Evolutionary conservation across 2,113 vertebrate species (phyloP), one percentile per base, ranked within the genome.

Genomic region (Haliaeetus leucogaster): DNA sequence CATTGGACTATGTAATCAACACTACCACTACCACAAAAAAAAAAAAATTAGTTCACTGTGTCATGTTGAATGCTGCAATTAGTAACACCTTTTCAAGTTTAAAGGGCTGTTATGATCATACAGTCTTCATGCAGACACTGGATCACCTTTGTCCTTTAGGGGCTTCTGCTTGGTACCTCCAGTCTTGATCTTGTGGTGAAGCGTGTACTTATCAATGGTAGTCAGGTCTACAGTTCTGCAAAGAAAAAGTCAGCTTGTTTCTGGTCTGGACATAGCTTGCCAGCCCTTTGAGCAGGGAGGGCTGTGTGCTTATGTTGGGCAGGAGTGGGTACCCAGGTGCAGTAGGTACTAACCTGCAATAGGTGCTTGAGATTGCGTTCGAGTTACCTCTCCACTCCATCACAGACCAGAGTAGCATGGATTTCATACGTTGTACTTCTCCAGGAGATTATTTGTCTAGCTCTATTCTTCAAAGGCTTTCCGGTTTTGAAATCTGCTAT

Each of bases 131-230:
- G 47, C 29, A 58, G n/a, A 10, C 23, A 19, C 4, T 17, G 16
- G 13, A 21, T 84, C n/a, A 45, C 32, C 32, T 72, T 43, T 53
- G 34, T 73, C 36, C 38, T 81, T 74, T 22, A 36, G 42, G 29
- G 65, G 16, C 45, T 93, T 78, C 53, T 89, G 32, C 36, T 79
- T 68, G 58, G 30, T 34, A 61, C 26, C 48, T 77, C 7, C 19
- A 23, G 21, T 36, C 48, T 56, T 56, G 34, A n/a, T 52, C 48
- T 61, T 29, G 11, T 45, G 53, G 4, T 77, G 40, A 61, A 81
- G 25, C 1, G 1, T 52, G 73, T 47, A 4, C 6, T 25, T 59
- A 6, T 3, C 1, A 8, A 2, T 36, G 17, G 9, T 36, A 26
- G 18, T 50, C n/a, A 25, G 11, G 18, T 83, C 52, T 56, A 36